Evolutionary conservation across 2,888 invertebrate genomes (phyloP).

Genomic region (Stegophylla sp.): DNA sequence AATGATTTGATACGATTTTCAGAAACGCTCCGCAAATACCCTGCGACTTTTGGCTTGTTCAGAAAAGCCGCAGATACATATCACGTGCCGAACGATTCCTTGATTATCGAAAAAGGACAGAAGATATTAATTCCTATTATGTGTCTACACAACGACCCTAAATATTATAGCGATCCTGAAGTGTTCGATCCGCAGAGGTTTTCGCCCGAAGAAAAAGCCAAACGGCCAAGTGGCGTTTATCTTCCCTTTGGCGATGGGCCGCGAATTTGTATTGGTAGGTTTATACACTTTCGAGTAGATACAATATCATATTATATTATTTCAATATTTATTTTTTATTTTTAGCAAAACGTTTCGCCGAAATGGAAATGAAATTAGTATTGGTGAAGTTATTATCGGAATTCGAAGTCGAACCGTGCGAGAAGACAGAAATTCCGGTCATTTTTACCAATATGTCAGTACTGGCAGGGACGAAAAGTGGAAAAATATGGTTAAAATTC

Average conservation of each 20-base stretch:
- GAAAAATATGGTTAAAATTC: no score
- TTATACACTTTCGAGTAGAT: neutral
- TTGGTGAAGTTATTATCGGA: conserved; percentile 67
- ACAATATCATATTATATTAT: neutral
- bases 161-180: conserved; percentile 71
- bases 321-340: conserved; percentile 63
- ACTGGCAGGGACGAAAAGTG: no score
- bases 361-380: conserved; percentile 67
- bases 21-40: no score
- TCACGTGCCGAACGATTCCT: no score
- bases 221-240: conserved; percentile 68
- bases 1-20: no score
- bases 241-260: conserved; percentile 71
- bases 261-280: conserved; percentile 69
- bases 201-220: conserved; percentile 67
- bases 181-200: conserved; percentile 72
- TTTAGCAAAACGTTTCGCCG: conserved; percentile 68
- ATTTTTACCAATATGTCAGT: no score
- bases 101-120: no score
- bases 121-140: conserved; percentile 64
- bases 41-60: neutral
- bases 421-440: no score
- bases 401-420: conserved; percentile 66
- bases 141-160: conserved; percentile 70
- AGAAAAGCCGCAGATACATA: no score